phyloP scores from a whole-genome alignment of 2,113 vertebrate species.

The Noctilio leporinus region DNA sequence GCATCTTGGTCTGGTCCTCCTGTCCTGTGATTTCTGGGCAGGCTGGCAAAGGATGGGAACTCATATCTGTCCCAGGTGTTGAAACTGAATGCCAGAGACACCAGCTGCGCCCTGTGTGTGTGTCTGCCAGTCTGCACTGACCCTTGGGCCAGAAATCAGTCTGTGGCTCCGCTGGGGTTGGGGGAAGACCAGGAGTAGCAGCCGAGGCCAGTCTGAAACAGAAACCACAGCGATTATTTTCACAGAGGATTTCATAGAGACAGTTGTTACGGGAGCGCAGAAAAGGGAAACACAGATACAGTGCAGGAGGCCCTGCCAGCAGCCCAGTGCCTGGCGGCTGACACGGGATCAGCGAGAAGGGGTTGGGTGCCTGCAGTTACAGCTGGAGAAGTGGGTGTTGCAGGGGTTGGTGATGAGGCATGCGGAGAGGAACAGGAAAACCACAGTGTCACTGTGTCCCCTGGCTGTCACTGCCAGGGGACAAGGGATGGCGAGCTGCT shows the following conservation, averaged over 20 bases:
- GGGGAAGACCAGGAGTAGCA: rapidly evolving
- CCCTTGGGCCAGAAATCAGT: not conserved
- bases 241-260: not conserved
- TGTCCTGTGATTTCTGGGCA: rapidly evolving
- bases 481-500: too few species aligned
- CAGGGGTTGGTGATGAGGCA: rapidly evolving
- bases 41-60: not conserved
- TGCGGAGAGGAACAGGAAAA: not conserved
- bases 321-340: not conserved
- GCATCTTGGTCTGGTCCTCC: not conserved
- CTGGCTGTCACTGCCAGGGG: not conserved
- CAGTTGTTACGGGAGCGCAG: not conserved
- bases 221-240: not conserved
- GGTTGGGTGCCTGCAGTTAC: not conserved
- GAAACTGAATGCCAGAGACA: not conserved
- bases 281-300: not conserved
- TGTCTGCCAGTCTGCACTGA: not conserved
- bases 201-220: not conserved
- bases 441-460: too few species aligned
- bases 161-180: too few species aligned
- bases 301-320: not conserved
- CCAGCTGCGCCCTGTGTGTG: not conserved
- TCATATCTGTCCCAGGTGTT: rapidly evolving
- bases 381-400: not conserved
- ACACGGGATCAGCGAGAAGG: rapidly evolving